Evolutionary conservation across 2,888 invertebrate species (phyloP), one percentile per base, ranked within the genome.

Genomic region (Platerodrilus igneus): DNA sequence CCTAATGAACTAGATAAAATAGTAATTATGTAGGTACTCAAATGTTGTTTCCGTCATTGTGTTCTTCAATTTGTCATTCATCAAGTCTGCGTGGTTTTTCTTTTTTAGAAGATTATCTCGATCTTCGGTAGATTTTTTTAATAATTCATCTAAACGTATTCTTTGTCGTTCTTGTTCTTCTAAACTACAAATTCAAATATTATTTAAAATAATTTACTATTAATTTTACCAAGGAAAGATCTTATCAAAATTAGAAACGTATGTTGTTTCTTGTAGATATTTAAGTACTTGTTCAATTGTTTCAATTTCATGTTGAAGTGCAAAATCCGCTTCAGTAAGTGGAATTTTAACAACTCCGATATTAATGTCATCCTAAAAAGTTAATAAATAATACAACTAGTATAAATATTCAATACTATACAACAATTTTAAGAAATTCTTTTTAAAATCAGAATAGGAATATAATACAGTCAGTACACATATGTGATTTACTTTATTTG

Each of bases 161-260:
- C 51, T 58, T 45, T 65, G 63, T 17, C 43, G 36, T 7, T 53
- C 20, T 50, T 66, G 66, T 36, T 59, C 59, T 44, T 57, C 48
- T 13, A 65, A 47, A 43, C 64, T 63, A 11, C 16, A 45, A 38
- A 29, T 27, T 16, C 11, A 18, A 19, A 14, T 2, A 23, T 23
- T 15, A 3, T 3, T 16, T 2, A 29, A 18, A 29, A 9, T n/a
- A 4, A 29, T 9, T 17, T 11, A 9, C 9, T 7, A 14, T 18
- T 7, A 7, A 13, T 9, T 9, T 45, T 58, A 73, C 73, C 72
- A 69, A 2, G 62, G 64, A 44, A 66, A 64, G 34, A 74, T 59
- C 29, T 68, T 63, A 31, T 69, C 66, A 44, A 67, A 68, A 8
- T 67, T 66, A 2, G 66, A 58, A 0, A 71, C 70, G 10, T 62